phyloP scores from a whole-genome alignment of 1,140 invertebrate species.

The Rhyzopertha dominica region DNA sequence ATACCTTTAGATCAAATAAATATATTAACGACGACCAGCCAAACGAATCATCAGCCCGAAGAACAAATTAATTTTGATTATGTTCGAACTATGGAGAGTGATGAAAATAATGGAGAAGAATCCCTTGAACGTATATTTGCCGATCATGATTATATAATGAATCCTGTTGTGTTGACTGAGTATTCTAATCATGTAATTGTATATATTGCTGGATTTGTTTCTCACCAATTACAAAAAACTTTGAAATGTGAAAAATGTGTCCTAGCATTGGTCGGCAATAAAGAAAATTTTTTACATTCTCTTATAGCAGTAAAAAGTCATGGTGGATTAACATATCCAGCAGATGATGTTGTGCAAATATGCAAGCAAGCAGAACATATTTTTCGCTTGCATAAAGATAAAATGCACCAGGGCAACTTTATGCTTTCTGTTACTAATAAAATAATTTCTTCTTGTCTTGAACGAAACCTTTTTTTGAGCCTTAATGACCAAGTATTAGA shows the following conservation, averaged over 20 bases:
- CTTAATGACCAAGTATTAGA: too few species aligned
- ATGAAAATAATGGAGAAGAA: not conserved
- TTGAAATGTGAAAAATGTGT: conserved; percentile 4
- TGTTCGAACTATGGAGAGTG: not conserved
- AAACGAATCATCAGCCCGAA: not conserved
- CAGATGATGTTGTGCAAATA: too few species aligned
- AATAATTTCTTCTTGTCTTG: too few species aligned
- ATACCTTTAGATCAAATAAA: conserved; percentile 1
- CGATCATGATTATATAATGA: conserved; percentile 6
- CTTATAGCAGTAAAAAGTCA: not conserved
- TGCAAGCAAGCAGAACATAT: too few species aligned
- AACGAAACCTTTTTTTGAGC: too few species aligned
- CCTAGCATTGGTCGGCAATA: not conserved
- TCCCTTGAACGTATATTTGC: not conserved
- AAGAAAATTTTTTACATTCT: not conserved
- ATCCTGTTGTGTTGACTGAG: not conserved
- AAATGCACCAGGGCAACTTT: too few species aligned
- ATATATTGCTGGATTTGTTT: conserved; percentile 5
- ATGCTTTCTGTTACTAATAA: too few species aligned
- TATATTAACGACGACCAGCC: not conserved
- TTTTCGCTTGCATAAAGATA: too few species aligned
- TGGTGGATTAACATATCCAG: not conserved
- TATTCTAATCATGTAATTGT: not conserved
- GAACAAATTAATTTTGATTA: not conserved
- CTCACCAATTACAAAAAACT: not conserved